Conservation (phyloP, 2,113 vertebrate genomes). For the Calonectris borealis region DNA sequence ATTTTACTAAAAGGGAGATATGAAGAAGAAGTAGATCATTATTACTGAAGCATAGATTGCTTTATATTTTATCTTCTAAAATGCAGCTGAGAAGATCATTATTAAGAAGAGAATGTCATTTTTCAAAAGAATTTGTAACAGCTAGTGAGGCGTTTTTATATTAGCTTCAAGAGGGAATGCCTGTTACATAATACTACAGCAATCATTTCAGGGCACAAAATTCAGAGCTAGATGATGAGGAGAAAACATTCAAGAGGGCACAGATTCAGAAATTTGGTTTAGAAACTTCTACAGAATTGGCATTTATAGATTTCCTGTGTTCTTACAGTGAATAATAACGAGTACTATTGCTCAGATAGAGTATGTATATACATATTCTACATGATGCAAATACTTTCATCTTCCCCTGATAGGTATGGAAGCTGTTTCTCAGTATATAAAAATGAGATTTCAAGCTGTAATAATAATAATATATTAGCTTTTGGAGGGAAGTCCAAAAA, state of each 20-base stretch:
- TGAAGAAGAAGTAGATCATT: conserved; percentile 10
- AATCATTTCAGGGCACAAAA: conserved; percentile 5
- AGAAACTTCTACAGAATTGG: neutral
- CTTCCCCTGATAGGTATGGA: neutral
- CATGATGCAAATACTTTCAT: neutral
- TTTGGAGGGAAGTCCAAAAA: neutral
- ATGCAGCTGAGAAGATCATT: conserved; percentile 13
- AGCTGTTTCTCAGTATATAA: neutral
- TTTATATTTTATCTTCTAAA: conserved; percentile 50
- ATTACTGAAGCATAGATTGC: conserved; percentile 9
- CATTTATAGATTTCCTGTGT: neutral
- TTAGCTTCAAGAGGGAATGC: conserved; percentile 19
- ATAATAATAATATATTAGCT: neutral
- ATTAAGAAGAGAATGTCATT: conserved; percentile 39
- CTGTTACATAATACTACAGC: conserved; percentile 25
- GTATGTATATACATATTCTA: neutral
- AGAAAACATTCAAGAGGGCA: neutral
- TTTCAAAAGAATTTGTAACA: conserved; percentile 36
- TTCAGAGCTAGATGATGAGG: neutral
- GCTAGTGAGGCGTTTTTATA: neutral
- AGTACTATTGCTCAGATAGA: neutral
- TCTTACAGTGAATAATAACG: neutral
- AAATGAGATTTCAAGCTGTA: neutral
- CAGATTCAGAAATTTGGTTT: neutral
- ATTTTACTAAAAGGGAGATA: conserved; percentile 7